phyloP scores from a whole-genome alignment of 2,113 vertebrate genomes.

The Gasterosteus aculeatus region DNA sequence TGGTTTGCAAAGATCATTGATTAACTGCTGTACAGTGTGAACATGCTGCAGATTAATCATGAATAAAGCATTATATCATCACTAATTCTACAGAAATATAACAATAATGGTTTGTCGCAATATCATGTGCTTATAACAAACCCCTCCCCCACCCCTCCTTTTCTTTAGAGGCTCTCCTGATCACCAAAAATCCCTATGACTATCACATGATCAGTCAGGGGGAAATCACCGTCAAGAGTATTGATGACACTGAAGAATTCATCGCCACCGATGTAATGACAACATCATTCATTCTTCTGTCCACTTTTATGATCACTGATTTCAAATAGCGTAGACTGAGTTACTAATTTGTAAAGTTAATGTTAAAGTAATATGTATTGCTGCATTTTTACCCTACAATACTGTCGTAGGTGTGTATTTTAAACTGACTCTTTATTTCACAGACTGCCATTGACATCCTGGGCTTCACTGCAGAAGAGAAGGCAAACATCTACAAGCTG shows the following conservation, averaged over 20 bases:
- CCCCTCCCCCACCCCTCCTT: not conserved
- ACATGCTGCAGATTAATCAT: not conserved
- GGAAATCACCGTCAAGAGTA: slow-evolving; percentile 76
- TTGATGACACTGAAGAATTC: slow-evolving; percentile 73
- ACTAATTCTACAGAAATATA: not conserved
- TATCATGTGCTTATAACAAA: not conserved
- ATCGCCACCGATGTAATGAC: slow-evolving; percentile 70
- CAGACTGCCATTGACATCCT: slow-evolving; percentile 82
- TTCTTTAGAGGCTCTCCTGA: slow-evolving; percentile 76
- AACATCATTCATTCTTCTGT: not conserved
- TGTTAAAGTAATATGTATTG: not conserved
- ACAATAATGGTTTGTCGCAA: not conserved
- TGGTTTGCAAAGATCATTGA: too few relatives aligned
- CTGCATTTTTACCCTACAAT: not conserved
- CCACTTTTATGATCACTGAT: not conserved
- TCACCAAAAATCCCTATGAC: slow-evolving; percentile 74
- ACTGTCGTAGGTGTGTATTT: not conserved
- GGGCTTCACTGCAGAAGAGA: slow-evolving; percentile 88
- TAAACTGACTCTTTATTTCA: slow-evolving; percentile 8
- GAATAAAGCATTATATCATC: not conserved
- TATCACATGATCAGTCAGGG: slow-evolving; percentile 74
- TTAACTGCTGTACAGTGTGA: too few relatives aligned
- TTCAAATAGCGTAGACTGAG: not conserved
- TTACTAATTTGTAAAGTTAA: not conserved
- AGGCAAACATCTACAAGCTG: slow-evolving; percentile 86